Evolutionary conservation across 2,113 vertebrate genomes (phyloP).

Genomic region (Actinemys pallida): DNA sequence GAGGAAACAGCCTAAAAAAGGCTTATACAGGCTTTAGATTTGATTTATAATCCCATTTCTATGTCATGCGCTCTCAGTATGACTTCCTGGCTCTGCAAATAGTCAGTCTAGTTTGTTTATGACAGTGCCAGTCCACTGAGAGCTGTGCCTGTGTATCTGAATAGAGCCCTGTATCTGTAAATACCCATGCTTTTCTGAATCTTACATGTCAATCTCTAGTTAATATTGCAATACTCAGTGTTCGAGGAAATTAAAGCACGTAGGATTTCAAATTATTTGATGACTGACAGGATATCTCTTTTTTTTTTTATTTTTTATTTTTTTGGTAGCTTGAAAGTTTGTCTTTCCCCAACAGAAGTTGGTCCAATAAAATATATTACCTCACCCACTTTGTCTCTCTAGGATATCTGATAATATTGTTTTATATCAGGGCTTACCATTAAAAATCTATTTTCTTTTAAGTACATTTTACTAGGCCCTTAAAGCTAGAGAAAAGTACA

Average conservation of each 20-base stretch:
- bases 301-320: neutral
- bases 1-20: neutral
- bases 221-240: neutral
- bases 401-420: neutral
- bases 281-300: neutral
- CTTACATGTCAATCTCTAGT: neutral
- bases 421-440: neutral
- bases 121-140: neutral
- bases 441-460: constrained; percentile 6
- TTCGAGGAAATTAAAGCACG: neutral
- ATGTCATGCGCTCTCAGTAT: neutral
- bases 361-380: too few species aligned
- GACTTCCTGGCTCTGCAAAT: neutral
- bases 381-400: too few species aligned
- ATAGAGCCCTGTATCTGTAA: neutral
- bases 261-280: neutral
- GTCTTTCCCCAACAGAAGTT: too few species aligned
- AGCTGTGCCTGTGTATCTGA: neutral
- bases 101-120: neutral
- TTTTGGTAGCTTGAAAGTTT: too few species aligned
- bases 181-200: neutral
- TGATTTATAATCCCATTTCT: neutral
- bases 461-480: neutral
- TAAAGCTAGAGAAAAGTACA: neutral
- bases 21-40: accelerated